Percentiles rank a stretch among this genome's conserved stretches.
phyloP scores from a whole-genome alignment of 2,113 vertebrate species.

The Eretmochelys imbricata region DNA sequence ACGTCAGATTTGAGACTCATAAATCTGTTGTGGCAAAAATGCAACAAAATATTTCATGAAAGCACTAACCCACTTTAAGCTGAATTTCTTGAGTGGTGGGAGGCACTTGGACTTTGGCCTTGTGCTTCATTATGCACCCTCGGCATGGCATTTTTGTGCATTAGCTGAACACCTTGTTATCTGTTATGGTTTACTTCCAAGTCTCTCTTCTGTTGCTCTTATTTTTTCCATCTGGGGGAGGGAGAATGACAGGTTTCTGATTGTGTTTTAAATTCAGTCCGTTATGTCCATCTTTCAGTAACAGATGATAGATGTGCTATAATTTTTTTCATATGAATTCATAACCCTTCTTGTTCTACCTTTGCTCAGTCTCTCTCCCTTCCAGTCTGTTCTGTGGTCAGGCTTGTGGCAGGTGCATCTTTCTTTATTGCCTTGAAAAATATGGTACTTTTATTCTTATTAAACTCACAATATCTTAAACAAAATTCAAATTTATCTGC shows the following conservation, averaged over 20 bases:
- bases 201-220: slow-evolving; percentile 22
- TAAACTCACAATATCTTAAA: slow-evolving; percentile 72
- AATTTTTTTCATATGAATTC: slow-evolving; percentile 43
- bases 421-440: slow-evolving; percentile 76
- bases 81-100: background rate
- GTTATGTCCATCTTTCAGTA: slow-evolving; percentile 13
- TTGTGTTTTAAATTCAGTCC: slow-evolving; percentile 48
- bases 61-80: background rate
- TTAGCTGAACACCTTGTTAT: background rate
- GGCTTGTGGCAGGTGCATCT: slow-evolving; percentile 64
- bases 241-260: slow-evolving; percentile 32
- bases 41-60: background rate
- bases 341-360: slow-evolving; percentile 32
- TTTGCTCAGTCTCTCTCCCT: slow-evolving; percentile 6
- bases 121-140: background rate
- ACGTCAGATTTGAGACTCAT: background rate
- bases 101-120: slow-evolving; percentile 7
- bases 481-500: slow-evolving; percentile 73
- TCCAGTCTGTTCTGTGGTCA: slow-evolving; percentile 27
- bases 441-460: slow-evolving; percentile 70
- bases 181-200: background rate
- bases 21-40: background rate
- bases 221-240: background rate
- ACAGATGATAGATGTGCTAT: slow-evolving; percentile 34
- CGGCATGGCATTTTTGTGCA: background rate